Percentiles rank a stretch among this genome's conserved stretches.
These are phyloP conservation scores for Drosophila takahashii DNA, from an alignment of 1,140 invertebrate genomes.

Conservation along the genomic window DNA sequence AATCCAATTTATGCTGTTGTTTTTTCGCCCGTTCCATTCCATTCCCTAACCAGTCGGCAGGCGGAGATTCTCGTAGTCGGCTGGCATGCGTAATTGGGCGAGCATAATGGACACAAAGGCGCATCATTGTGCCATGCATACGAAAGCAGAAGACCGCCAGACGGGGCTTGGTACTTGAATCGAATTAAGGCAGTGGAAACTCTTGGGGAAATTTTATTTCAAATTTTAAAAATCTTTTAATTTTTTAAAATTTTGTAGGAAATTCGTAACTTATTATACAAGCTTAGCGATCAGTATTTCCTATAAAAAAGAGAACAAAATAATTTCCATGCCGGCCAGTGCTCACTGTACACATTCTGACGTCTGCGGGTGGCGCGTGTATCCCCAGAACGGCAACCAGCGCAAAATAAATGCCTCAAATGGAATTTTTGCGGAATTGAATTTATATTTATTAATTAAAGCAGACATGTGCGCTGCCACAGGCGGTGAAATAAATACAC, in stretches of 20 bases:
- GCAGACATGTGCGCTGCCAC: conserved; percentile 36
- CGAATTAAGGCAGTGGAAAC: conserved; percentile 34
- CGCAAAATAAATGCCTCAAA: conserved; percentile 33
- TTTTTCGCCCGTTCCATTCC: conserved; percentile 19
- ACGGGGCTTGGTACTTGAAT: conserved; percentile 30
- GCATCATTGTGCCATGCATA: conserved; percentile 68
- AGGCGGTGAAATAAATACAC: conserved; percentile 28
- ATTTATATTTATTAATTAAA: conserved; percentile 70
- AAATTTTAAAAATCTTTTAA: too few relatives aligned
- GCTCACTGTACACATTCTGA: conserved; percentile 37
- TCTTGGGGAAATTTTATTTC: too few relatives aligned
- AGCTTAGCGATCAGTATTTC: neutral
- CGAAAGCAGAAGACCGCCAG: conserved; percentile 44
- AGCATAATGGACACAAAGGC: conserved; percentile 76
- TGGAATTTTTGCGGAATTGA: conserved; percentile 49
- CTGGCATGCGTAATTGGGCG: conserved; percentile 66
- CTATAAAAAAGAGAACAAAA: neutral
- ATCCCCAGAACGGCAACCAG: conserved; percentile 31
- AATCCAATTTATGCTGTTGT: conserved; percentile 56
- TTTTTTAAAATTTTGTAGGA: neutral
- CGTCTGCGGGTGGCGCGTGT: conserved; percentile 54
- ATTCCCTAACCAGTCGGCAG: conserved; percentile 17
- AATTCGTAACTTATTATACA: neutral
- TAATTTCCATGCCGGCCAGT: too few relatives aligned
- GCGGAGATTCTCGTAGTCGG: conserved; percentile 37